Base-by-base conservation (phyloP, 2,797 vertebrate species). In the Pantherophis vulpinus region DNA sequence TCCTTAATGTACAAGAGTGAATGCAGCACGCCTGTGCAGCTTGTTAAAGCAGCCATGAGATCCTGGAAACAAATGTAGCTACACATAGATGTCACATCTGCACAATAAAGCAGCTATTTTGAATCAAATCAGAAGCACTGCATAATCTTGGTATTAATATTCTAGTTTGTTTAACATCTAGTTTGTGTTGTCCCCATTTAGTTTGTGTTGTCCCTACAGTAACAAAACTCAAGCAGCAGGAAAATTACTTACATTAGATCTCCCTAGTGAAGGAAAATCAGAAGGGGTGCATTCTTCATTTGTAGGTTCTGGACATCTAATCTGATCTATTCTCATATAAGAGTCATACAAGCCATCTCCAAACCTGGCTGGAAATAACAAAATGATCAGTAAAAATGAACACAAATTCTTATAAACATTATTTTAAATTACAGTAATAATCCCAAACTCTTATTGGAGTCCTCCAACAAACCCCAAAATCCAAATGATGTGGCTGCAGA, bases 251-350 rank as follows among this genome's bases (percentile, higher is more conserved):
- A 99, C 99, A 92, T 98, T 98, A 96, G 99, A 97, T 98, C 98
- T 99, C 93, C 98, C 98, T 94, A 99, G 97, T 23, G 98, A 97
- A 95, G 98, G 98, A 91, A 98, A 97, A 94, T 98, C 98, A 27
- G 98, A 98, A 14, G 98, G 98, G 97, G 98, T 98, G 96, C 95
- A 97, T 88, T 97, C 97, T 91, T 98, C 98, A 86, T 98, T 97
- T 93, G 99, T 96, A 74, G 97, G 95, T 66, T 99, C 98, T 93
- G 99, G 98, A 95, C 98, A 99, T 93, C 98, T 98, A 90, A 98
- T 98, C 95, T 99, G 99, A 98, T 99, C 99, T 70, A 98, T 98
- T 96, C 99, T 99, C 99, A 99, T 99, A 95, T 99, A 99, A 56
- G 99, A 99, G 97, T 99, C 99, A 91, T 99, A 99, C 0, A 99